Evolutionary conservation across 2,888 invertebrate genomes (phyloP).

Genomic region (Choristoneura rosaceana): DNA sequence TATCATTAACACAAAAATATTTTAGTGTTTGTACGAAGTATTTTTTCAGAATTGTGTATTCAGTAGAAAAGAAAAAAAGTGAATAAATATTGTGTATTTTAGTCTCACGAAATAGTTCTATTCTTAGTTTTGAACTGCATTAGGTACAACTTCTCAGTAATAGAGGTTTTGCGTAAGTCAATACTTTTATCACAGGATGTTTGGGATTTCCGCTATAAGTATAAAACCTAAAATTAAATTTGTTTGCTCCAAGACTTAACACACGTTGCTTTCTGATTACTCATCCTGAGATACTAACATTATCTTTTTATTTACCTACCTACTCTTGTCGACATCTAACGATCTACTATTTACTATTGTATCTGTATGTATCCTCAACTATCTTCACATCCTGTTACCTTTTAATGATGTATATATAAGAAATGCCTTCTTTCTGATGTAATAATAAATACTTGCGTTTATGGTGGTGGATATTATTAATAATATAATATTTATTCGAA

Average conservation of each 20-base stretch:
- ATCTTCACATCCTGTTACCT: too few species aligned
- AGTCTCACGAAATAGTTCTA: too few species aligned
- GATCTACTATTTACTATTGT: neutral
- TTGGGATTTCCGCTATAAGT: conserved; percentile 18
- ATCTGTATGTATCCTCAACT: neutral
- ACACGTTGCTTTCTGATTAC: neutral
- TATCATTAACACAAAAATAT: neutral
- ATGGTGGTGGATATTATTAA: neutral
- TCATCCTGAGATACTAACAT: conserved; percentile 4
- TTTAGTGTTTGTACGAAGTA: too few species aligned
- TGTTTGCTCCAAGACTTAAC: conserved; percentile 23
- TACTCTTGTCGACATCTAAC: neutral
- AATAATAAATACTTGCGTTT: neutral
- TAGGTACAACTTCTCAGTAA: neutral
- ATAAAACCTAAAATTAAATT: conserved; percentile 10
- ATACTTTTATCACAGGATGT: conserved; percentile 31
- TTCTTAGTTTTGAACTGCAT: too few species aligned
- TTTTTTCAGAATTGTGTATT: too few species aligned
- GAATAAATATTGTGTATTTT: too few species aligned
- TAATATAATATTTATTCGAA: too few species aligned
- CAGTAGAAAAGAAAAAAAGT: too few species aligned
- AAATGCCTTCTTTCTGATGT: too few species aligned
- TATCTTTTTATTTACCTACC: neutral
- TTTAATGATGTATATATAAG: too few species aligned
- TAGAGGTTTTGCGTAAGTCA: conserved; percentile 3